A percentile compares a stretch with the other conserved stretches of the same genome.
These are phyloP conservation scores for Scelioninae gen. 2 DNA, from an alignment of 2,888 invertebrate genomes.

Conservation along the genomic window DNA sequence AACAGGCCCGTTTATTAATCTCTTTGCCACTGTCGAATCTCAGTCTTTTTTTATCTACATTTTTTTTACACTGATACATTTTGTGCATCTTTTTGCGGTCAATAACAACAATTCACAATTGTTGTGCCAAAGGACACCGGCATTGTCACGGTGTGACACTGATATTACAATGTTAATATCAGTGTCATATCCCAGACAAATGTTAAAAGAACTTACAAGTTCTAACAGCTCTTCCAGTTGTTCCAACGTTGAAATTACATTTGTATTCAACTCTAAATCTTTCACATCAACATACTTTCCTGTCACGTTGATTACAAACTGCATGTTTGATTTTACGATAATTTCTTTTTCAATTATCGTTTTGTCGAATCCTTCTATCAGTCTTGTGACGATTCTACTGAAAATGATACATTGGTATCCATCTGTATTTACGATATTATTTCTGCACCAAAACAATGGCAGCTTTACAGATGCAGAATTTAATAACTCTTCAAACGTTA, in stretches of 20 bases:
- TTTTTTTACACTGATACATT: constrained; percentile 8
- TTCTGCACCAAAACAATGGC: too few species aligned
- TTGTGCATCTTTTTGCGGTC: neutral
- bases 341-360: neutral
- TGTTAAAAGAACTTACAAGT: neutral
- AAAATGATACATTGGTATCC: too few species aligned
- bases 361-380: too few species aligned
- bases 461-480: too few species aligned
- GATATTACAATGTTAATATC: neutral
- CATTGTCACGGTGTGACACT: neutral
- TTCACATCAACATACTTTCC: neutral
- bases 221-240: constrained; percentile 12
- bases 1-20: too few species aligned
- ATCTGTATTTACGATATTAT: too few species aligned
- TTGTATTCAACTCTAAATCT: neutral
- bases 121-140: constrained; percentile 2
- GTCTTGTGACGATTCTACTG: too few species aligned
- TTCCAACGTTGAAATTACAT: neutral
- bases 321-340: neutral
- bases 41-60: neutral
- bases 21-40: too few species aligned
- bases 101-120: constrained; percentile 3
- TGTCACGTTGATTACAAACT: constrained; percentile 8
- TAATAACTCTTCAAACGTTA: too few species aligned
- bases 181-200: constrained; percentile 16